phyloP scores from a whole-genome alignment of 2,113 vertebrate genomes.

The Urocynchramus pylzowi region DNA sequence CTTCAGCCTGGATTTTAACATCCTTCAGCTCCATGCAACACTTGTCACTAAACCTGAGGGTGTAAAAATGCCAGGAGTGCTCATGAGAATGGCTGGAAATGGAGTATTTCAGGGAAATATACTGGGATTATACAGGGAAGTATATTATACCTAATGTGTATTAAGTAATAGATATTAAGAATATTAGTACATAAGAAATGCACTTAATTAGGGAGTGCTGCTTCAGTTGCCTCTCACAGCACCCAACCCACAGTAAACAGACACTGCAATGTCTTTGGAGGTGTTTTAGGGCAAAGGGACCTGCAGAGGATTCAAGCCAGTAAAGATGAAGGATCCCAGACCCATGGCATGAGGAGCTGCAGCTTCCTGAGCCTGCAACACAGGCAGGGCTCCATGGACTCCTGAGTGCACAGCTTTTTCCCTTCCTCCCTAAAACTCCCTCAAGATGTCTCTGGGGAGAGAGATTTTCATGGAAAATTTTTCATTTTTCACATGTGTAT shows the following conservation, averaged over 20 bases:
- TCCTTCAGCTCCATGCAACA: fast-evolving
- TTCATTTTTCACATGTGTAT: too few relatives aligned
- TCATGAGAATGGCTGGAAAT: background rate
- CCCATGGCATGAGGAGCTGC: background rate
- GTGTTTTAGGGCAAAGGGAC: background rate
- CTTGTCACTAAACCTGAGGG: fast-evolving
- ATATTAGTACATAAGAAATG: background rate
- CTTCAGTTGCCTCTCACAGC: background rate
- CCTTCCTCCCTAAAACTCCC: background rate
- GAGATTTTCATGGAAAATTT: background rate
- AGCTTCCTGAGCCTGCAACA: background rate
- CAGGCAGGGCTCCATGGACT: fast-evolving
- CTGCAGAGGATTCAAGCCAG: background rate
- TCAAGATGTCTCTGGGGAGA: background rate
- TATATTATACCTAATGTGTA: background rate
- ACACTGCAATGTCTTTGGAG: background rate
- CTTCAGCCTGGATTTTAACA: background rate
- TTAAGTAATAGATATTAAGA: background rate
- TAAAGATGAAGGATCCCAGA: background rate
- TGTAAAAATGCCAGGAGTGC: background rate
- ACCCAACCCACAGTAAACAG: background rate
- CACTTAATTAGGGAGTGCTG: background rate
- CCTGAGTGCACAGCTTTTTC: background rate
- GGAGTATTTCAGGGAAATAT: background rate
- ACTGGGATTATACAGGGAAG: too few relatives aligned